Percentiles rank a stretch among this genome's conserved stretches.
These are phyloP conservation scores for Willowsia nigromaculata DNA, from an alignment of 2,888 invertebrate species.

Conservation along the genomic window DNA sequence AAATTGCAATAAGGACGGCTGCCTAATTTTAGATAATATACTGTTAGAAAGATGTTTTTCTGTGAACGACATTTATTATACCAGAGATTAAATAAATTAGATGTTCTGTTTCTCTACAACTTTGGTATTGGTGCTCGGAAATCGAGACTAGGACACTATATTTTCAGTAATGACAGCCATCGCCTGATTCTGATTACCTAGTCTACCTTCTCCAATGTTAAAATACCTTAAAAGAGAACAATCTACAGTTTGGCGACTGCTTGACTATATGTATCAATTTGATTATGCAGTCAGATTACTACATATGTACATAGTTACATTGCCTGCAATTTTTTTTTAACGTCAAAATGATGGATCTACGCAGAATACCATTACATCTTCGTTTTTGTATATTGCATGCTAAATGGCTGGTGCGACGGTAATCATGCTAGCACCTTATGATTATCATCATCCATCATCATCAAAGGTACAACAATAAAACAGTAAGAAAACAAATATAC, in stretches of 20 bases:
- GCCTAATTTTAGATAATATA: too few relatives aligned
- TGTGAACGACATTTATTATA: too few relatives aligned
- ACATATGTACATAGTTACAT: background rate
- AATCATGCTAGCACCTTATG: constrained; percentile 64
- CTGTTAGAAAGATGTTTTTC: too few relatives aligned
- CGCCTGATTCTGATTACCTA: too few relatives aligned
- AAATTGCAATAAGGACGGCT: too few relatives aligned
- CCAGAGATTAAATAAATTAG: background rate
- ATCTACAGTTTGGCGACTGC: background rate
- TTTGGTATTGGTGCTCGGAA: background rate
- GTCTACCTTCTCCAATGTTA: background rate
- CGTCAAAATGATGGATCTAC: constrained; percentile 61
- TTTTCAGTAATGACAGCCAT: background rate
- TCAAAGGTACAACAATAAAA: background rate
- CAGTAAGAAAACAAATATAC: constrained; percentile 49
- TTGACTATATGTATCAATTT: background rate
- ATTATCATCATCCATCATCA: constrained; percentile 66
- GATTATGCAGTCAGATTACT: constrained; percentile 16
- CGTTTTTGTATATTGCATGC: constrained; percentile 35
- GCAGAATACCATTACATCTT: constrained; percentile 48
- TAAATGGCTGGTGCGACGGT: constrained; percentile 54
- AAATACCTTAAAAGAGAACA: background rate
- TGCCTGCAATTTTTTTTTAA: constrained; percentile 57
- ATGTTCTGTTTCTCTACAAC: background rate
- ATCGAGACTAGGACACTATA: constrained; percentile 26